These are phyloP conservation scores for Macquaria australasica DNA, from an alignment of 2,113 vertebrate species.

Conservation along the genomic window DNA sequence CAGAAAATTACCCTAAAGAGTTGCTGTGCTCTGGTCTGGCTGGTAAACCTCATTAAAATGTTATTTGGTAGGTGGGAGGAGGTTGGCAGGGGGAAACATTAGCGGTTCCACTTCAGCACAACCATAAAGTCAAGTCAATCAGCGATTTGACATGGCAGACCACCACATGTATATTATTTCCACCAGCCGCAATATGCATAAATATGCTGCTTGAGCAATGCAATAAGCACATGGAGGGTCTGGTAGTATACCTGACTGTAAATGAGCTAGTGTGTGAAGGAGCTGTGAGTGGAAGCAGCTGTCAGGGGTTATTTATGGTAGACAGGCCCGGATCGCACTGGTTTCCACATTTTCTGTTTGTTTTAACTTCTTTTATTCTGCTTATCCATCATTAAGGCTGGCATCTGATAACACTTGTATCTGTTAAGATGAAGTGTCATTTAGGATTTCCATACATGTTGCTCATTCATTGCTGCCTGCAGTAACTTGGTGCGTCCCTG, in stretches of 20 bases:
- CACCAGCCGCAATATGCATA: conserved; percentile 44
- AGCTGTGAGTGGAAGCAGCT: conserved; percentile 67
- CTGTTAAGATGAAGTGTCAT: conserved; percentile 16
- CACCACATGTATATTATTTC: conserved; percentile 70
- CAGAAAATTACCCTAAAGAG: conserved; percentile 53
- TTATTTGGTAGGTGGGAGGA: conserved; percentile 66
- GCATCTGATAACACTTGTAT: conserved; percentile 4
- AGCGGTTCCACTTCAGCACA: conserved; percentile 70
- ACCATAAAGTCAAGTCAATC: conserved; percentile 72
- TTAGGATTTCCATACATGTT: not conserved
- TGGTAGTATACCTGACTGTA: conserved; percentile 64
- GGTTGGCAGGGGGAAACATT: conserved; percentile 52
- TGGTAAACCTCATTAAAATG: conserved; percentile 78
- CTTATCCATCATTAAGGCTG: conserved; percentile 1
- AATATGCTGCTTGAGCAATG: conserved; percentile 57
- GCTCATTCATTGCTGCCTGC: not conserved
- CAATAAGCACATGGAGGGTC: conserved; percentile 34
- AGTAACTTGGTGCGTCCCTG: not conserved
- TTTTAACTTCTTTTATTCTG: conserved; percentile 44
- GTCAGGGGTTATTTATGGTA: conserved; percentile 43
- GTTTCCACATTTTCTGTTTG: conserved; percentile 30
- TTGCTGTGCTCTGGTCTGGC: conserved; percentile 61
- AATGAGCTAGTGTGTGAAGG: conserved; percentile 51
- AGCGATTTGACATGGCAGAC: conserved; percentile 67
- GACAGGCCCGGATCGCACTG: conserved; percentile 9